Evolutionary conservation across 2,888 invertebrate species (phyloP).

Genomic region (Pycnomerus fuliginosus): DNA sequence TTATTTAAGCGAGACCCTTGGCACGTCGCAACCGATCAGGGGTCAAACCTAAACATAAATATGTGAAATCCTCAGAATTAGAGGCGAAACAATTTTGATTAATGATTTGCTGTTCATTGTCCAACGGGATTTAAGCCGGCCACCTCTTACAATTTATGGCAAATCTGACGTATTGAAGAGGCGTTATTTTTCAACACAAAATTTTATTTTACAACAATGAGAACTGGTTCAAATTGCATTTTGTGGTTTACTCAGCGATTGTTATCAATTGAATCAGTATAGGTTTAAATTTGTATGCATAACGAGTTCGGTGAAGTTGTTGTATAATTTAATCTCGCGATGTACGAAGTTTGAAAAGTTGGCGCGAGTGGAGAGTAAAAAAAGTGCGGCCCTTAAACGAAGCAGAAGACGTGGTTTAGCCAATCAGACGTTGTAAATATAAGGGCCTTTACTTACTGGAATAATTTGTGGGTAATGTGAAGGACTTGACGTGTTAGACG

Average conservation of each 20-base stretch:
- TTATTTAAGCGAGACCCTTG: too few relatives aligned
- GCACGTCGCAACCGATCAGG: too few relatives aligned
- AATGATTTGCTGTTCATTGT: conserved; percentile 20
- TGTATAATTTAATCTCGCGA: conserved; percentile 23
- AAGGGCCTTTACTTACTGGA: conserved; percentile 22
- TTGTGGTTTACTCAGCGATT: too few relatives aligned
- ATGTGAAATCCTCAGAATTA: conserved; percentile 17
- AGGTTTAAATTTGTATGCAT: conserved; percentile 20
- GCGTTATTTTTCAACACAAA: too few relatives aligned
- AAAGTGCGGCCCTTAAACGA: conserved; percentile 9
- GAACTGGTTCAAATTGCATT: too few relatives aligned
- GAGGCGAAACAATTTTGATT: conserved; percentile 18
- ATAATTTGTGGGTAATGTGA: conserved; percentile 15
- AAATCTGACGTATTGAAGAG: conserved; percentile 13
- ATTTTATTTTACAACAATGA: too few relatives aligned
- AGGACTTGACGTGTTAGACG: conserved; percentile 13
- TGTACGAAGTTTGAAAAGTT: conserved; percentile 22
- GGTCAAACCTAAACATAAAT: conserved; percentile 25
- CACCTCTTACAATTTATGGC: conserved; percentile 12
- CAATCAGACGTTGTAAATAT: conserved; percentile 7
- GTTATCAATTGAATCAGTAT: too few relatives aligned
- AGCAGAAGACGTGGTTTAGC: conserved; percentile 4
- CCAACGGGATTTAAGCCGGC: conserved; percentile 13
- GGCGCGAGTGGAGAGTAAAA: conserved; percentile 9
- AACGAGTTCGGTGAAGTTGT: conserved; percentile 19